Percentiles rank a stretch among this genome's conserved stretches.
Evolutionary conservation across 2,888 invertebrate species (phyloP).

Genomic region (Calephelis perditalis): DNA sequence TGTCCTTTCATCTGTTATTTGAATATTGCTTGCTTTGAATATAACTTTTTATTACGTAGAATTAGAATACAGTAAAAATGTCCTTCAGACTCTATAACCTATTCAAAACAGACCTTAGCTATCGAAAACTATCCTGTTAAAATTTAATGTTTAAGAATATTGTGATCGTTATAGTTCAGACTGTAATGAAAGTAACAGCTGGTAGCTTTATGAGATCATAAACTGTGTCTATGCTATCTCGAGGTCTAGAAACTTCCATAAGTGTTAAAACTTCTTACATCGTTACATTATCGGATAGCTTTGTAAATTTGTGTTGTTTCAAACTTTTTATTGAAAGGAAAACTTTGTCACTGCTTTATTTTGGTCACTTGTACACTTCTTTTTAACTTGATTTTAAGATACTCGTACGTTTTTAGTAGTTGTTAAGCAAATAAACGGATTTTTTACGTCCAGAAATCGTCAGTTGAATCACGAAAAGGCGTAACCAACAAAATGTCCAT

Average conservation of each 20-base stretch:
- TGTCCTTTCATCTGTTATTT: no score
- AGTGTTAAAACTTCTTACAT: slow-evolving; percentile 1
- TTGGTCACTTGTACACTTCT: no score
- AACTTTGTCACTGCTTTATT: not conserved
- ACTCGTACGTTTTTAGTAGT: no score
- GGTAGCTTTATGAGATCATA: slow-evolving; percentile 24
- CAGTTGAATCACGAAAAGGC: no score
- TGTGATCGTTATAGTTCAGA: slow-evolving; percentile 16
- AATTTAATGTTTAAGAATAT: not conserved
- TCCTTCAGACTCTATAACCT: not conserved
- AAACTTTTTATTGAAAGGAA: not conserved
- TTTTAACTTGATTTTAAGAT: no score
- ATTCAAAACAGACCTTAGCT: not conserved
- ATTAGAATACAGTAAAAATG: not conserved
- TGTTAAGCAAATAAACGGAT: no score
- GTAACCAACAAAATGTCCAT: no score
- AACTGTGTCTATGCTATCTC: slow-evolving; percentile 1
- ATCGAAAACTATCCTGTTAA: not conserved
- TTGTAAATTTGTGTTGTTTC: not conserved
- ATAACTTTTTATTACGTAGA: no score
- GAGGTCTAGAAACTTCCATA: slow-evolving; percentile 7
- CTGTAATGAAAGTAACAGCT: slow-evolving; percentile 28
- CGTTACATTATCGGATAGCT: not conserved
- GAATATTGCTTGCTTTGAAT: no score
- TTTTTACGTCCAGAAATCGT: no score